Evolutionary conservation across 2,888 invertebrate species (phyloP).

Genomic region (Oasisia sp.): DNA sequence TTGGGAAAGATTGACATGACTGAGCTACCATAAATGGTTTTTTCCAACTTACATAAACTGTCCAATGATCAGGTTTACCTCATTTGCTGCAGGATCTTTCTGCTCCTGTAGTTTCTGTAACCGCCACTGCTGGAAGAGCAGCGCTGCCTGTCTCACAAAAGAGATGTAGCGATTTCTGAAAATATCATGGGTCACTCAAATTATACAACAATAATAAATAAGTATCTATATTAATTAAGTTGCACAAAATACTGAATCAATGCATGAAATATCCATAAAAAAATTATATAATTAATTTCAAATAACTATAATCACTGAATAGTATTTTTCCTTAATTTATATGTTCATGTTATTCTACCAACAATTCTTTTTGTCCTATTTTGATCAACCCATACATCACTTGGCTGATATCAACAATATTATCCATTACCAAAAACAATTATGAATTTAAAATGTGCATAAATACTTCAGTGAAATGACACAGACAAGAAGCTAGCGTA

Average conservation of each 20-base stretch:
- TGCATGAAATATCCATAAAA: too few species aligned
- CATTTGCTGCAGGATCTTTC: conserved; percentile 23
- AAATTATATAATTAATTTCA: too few species aligned
- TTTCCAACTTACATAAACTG: too few species aligned
- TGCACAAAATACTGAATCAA: not conserved
- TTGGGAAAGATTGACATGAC: too few species aligned
- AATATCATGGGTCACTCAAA: conserved; percentile 18
- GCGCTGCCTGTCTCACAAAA: conserved; percentile 95
- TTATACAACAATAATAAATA: not conserved
- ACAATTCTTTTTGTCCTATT: too few species aligned
- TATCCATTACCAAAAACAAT: not conserved
- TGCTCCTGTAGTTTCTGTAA: conserved; percentile 69
- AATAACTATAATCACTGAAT: too few species aligned
- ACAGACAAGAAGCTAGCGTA: not conserved
- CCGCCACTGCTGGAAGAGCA: conserved; percentile 90
- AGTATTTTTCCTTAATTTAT: too few species aligned
- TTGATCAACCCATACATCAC: too few species aligned
- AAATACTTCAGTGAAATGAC: not conserved
- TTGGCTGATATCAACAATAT: too few species aligned
- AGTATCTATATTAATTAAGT: not conserved
- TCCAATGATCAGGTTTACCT: not conserved
- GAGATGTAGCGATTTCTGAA: conserved; percentile 79
- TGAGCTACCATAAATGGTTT: too few species aligned
- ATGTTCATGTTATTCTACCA: too few species aligned
- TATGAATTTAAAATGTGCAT: not conserved